Conservation (phyloP, 2,113 vertebrate genomes). For the Cephalophus harveyi region DNA sequence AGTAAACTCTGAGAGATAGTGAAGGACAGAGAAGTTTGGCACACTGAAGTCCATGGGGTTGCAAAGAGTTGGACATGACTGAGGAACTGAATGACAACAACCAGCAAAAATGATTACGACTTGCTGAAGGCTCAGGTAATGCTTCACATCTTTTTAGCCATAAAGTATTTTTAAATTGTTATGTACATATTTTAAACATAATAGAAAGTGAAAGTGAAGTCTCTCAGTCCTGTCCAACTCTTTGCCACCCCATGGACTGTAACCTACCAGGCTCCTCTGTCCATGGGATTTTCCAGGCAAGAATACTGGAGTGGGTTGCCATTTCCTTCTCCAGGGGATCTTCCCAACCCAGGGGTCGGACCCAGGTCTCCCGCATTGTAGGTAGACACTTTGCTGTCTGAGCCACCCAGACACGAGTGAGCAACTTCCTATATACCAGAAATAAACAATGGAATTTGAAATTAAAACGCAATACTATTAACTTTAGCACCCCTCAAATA, state of each 20-base stretch:
- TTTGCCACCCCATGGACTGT: not conserved
- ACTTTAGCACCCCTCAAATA: not conserved
- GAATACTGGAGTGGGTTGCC: not conserved
- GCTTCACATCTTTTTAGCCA: not conserved
- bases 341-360: fast-evolving
- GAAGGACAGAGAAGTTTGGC: not conserved
- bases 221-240: not conserved
- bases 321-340: not conserved
- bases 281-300: not conserved
- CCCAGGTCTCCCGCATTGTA: no score
- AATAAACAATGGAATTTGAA: not conserved
- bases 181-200: not conserved
- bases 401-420: not conserved
- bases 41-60: not conserved
- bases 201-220: not conserved
- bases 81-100: not conserved
- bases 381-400: no score
- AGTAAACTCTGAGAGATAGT: not conserved
- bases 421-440: not conserved
- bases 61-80: not conserved
- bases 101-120: not conserved
- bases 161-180: not conserved
- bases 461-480: not conserved
- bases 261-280: not conserved
- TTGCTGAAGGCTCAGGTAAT: not conserved